Evolutionary conservation across 2,888 invertebrate genomes (phyloP), one percentile per base, ranked within the genome.

Genomic region (Drosophila peninsularis): DNA sequence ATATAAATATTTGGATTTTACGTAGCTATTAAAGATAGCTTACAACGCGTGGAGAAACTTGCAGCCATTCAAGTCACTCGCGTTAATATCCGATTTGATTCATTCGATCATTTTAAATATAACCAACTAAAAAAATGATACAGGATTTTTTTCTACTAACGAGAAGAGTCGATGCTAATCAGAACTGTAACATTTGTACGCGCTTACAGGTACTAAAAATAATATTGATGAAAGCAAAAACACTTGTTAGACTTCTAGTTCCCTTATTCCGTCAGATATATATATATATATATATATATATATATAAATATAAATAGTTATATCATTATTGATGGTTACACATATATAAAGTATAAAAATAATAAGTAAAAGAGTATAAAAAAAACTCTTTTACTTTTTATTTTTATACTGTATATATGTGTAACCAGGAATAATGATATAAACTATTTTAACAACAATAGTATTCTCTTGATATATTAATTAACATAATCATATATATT

Each of bases 1-100:
- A 34, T 53, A 32, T 17, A 34, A 30, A 56, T 56, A 17, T 27
- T n/a, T 34, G 77, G 87, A 88, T 90, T 89, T 89, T 89, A 89
- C 85, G 68, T 81, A 71, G 52, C 32, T 24, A 5, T 19, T 42
- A 42, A n/a, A 53, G 14, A 39, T 4, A 7, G 61, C 5, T 9
- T 42, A 88, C 75, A 89, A 89, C 89, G 75, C 88, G 50, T 77
- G 14, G 71, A 81, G 63, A 85, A 89, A 90, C 90, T 92, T 92
- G 92, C 92, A 92, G 92, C 92, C 92, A 93, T 93, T 92, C 92
- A 92, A 92, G 91, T 87, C 75, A 70, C 86, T 90, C 81, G 88
- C 89, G 90, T 53, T 2, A 81, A 45, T 68, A 85, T 84, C 88
- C 88, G 4, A 7, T 6, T 17, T 32, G 82, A 81, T 75, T 73